Conservation (phyloP, 2,113 vertebrate species). For the Rhynchopsitta pachyrhyncha region DNA sequence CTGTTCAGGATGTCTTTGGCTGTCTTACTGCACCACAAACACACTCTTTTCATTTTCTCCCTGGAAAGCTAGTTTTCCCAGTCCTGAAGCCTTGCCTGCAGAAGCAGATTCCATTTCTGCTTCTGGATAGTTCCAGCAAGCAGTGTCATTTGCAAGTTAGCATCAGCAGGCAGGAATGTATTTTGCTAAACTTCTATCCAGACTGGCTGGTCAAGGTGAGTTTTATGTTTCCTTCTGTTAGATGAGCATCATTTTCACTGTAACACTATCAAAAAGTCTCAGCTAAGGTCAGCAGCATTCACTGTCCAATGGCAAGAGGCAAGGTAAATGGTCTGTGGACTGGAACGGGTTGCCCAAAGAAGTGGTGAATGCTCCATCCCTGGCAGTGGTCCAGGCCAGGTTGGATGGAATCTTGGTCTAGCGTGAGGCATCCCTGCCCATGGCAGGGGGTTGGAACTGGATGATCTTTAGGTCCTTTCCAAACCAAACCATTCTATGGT, state of each 20-base stretch:
- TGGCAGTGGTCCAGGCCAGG: neutral
- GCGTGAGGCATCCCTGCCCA: neutral
- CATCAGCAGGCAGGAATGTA: neutral
- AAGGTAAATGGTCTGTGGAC: rapidly evolving
- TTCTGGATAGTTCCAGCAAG: neutral
- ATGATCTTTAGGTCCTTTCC: neutral
- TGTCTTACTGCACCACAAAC: neutral
- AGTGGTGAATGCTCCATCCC: neutral
- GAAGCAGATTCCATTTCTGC: neutral
- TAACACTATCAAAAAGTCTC: neutral
- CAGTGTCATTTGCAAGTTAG: neutral
- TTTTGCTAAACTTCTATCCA: neutral
- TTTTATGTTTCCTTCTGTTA: neutral
- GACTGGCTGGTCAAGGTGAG: neutral
- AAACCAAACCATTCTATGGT: neutral
- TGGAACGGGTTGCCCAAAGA: neutral
- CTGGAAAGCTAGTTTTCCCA: neutral
- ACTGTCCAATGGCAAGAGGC: neutral
- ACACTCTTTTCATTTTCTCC: neutral
- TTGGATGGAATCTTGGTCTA: neutral
- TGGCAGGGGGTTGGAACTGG: neutral
- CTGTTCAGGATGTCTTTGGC: neutral
- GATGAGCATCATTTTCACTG: neutral
- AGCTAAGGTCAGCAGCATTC: neutral
- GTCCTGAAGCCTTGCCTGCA: neutral